Conservation (phyloP, 2,113 vertebrate species). For the Amphiprion percula region DNA sequence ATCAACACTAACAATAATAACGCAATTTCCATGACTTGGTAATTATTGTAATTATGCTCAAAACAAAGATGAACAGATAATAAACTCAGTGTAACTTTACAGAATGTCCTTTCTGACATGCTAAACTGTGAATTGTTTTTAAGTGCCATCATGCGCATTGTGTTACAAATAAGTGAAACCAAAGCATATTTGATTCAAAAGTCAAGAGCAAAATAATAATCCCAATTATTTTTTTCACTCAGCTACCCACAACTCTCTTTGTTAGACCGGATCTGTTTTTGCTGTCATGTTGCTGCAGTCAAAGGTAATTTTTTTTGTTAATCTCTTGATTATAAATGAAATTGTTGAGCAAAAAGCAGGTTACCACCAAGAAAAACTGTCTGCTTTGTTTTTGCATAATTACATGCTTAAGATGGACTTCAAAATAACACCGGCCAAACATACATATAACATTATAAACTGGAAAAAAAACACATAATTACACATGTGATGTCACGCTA, state of each 20-base stretch:
- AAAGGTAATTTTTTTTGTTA: background rate
- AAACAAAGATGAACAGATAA: conserved; percentile 6
- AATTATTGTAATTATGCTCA: background rate
- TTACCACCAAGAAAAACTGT: background rate
- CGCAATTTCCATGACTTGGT: background rate
- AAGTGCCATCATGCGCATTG: background rate
- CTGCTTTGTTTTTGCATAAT: conserved; percentile 7
- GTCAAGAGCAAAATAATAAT: background rate
- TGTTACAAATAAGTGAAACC: conserved; percentile 6
- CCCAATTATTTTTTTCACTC: background rate
- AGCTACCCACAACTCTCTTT: background rate
- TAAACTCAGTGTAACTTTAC: conserved; percentile 7
- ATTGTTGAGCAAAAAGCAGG: conserved; percentile 15
- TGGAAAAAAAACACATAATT: conserved; percentile 13
- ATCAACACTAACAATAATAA: background rate
- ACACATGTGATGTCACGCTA: conserved; percentile 10
- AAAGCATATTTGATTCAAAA: conserved; percentile 16
- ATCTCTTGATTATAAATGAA: background rate
- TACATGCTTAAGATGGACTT: conserved; percentile 24
- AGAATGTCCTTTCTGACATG: conserved; percentile 18
- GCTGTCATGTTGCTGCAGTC: background rate
- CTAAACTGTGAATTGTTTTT: background rate
- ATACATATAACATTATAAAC: conserved; percentile 11
- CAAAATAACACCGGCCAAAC: conserved; percentile 25
- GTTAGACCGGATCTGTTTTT: conserved; percentile 7